Evolutionary conservation across 1,140 invertebrate genomes (phyloP).

Genomic region (Heterodera carotae): DNA sequence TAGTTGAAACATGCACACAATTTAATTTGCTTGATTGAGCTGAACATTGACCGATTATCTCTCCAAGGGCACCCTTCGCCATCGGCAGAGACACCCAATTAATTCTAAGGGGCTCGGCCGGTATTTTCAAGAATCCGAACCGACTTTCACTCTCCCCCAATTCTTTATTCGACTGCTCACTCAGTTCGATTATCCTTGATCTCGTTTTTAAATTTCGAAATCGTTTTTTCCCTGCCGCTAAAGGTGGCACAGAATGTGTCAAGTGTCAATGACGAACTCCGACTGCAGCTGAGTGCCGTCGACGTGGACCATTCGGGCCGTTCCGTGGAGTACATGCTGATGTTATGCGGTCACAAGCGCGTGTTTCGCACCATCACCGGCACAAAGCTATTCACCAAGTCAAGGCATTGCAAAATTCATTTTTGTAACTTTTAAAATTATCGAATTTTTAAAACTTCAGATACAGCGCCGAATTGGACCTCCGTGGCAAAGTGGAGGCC

Average conservation of each 20-base stretch:
- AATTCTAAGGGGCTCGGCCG: no score
- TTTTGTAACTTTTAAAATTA: no score
- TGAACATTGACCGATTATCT: no score
- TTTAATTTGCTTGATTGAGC: constrained; percentile 42
- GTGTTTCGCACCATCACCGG: constrained; percentile 66
- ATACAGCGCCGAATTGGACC: constrained; percentile 51
- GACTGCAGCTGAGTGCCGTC: constrained; percentile 65
- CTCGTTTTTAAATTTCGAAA: not conserved
- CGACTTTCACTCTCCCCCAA: no score
- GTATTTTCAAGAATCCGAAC: no score
- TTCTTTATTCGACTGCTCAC: no score
- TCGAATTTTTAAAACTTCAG: constrained; percentile 39
- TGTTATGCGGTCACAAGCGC: constrained; percentile 66
- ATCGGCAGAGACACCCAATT: no score
- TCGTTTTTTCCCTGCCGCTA: no score
- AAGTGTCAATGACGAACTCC: constrained; percentile 57
- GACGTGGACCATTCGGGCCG: constrained; percentile 66
- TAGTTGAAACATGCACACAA: no score
- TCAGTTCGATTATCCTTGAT: no score
- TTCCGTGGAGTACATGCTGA: constrained; percentile 67
- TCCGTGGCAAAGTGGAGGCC: constrained; percentile 45
- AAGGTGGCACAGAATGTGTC: constrained; percentile 25
- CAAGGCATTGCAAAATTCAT: no score
- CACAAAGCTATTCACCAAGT: constrained; percentile 68
- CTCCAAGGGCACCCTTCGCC: no score